Base-by-base conservation (phyloP, 2,888 invertebrate genomes). In the Drosophila robusta region DNA sequence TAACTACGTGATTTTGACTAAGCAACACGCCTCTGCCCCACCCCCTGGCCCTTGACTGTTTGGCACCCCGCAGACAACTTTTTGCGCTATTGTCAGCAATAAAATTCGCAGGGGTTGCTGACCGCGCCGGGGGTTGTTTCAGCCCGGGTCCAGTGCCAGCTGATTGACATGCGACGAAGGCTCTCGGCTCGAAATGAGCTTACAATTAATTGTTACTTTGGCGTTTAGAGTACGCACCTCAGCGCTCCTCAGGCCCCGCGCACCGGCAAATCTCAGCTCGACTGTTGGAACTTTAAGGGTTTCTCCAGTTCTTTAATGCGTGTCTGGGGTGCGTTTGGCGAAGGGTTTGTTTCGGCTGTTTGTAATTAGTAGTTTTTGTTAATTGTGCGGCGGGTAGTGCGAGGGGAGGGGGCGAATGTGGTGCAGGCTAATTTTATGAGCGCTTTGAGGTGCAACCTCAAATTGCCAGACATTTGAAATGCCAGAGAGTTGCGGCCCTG, bases 1-100 rank as follows among this genome's bases (percentile, higher is more conserved):
- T 71, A 81, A 85, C 88, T 81, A 81, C 82, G 88, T 86, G 83
- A 86, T 88, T 85, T 86, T 70, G 71, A 87, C 82, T 85, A 65
- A 82, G 83, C 76, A 86, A 86, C 87, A 83, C 87, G 79, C 83
- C 86, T 67, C 51, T n/a, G n/a, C n/a, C 36, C 11, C 32, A 8
- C 16, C 18, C 46, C 22, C 38, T 26, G 3, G 2, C 18, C n/a
- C 18, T n/a, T 44, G 14, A 3, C 39, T 6, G n/a, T 14, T 14
- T 18, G 32, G 12, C 61, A 41, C 29, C 58, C 56, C 63, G 71
- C 67, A 44, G 63, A 54, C 57, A 69, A 38, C 32, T 18, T 68
- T 85, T 85, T 81, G 55, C 56, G 76, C 87, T 75, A 82, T 82
- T 88, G 82, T 82, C 82, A 82, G 87, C 82, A 83, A 76, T 86